Evolutionary conservation across 2,888 invertebrate species (phyloP), one percentile per base, ranked within the genome.

Genomic region (Nomada goodeniana): DNA sequence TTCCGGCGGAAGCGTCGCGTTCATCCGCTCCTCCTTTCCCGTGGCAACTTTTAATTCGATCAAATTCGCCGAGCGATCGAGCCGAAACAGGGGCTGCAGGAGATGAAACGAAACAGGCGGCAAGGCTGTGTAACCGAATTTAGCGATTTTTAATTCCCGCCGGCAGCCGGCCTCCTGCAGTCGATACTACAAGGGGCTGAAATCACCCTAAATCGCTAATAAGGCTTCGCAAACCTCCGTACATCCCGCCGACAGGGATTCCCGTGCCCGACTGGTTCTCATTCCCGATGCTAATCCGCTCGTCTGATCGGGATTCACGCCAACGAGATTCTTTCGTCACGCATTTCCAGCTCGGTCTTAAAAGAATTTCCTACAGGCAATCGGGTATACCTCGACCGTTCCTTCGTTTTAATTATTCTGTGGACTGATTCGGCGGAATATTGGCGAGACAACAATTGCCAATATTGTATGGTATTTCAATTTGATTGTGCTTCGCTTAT

Each of bases 61-160:
- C 74, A 83, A 81, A 86, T 81, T 80, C 77, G 63, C 64, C 74
- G 65, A 72, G 65, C 80, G 81, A 86, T 86, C 83, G 89, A 67
- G 68, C 69, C 74, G 70, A 55, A 80, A 68, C 47, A 44, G 75
- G 60, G 61, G 73, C 68, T 68, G 55, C 74, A 74, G 76, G 72
- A 85, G 84, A 87, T 85, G 79, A 86, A 87, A 88, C 79, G 84
- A 81, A 80, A 80, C 60, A n/a, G 44, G 13, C 63, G 29, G 73
- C 82, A 76, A 79, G 83, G 80, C 88, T 88, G 89, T 84, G 85
- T 91, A 92, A 92, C 90, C 86, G 87, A 92, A 92, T 93, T 92
- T 91, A 92, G 91, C 88, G 92, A 92, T 92, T 93, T 93, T 93
- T 93, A 92, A 92, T 93, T 92, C 90, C 85, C 87, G 77, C 85